Evolutionary conservation across 2,113 vertebrate genomes (phyloP), one percentile per base, ranked within the genome.

Genomic region (Geococcyx californianus): DNA sequence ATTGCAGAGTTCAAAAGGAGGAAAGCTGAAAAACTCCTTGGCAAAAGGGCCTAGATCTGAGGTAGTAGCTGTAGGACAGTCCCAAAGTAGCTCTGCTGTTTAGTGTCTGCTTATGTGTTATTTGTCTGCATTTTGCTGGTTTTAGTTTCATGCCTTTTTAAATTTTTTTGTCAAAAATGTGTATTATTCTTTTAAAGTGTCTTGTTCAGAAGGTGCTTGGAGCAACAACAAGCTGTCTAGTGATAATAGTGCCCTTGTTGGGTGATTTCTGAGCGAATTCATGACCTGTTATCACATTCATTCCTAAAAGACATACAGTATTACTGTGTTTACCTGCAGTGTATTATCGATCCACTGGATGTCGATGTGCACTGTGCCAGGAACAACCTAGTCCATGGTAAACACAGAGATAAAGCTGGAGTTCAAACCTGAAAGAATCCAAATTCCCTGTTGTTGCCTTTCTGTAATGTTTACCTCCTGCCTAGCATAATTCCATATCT

Each of bases 1-100:
- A 98, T 99, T 97, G 98, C 98, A 79, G 98, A 97, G 28, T 98
- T 98, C 98, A 98, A 96, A 98, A 98, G 95, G 98, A 98, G 97
- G 97, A 99, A 98, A 98, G 97, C 98, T 92, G 98, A 97, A 98
- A 98, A 98, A 98, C 97, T 95, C 96, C 97, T 97, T 98, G 98
- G 98, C 78, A 94, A 79, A 91, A 93, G 89, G 94, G 95, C 93
- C 94, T 97, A 97, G 95, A 93, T 90, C 96, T 93, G 98, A 99
- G 98, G 98, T 98, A 99, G 98, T 96, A 95, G 76, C 91, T 88
- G 81, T 75, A 74, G 80, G 90, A 95, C 45, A 94, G 64, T 86
- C 45, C 34, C 67, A 45, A 28, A 0, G 49, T 95, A 93, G 94
- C 72, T 69, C 68, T 72, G 85, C 90, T 94, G 1, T 78, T 92